Percentiles rank a stretch among this genome's conserved stretches.
Evolutionary conservation across 2,113 vertebrate genomes (phyloP).

Genomic region (human): DNA sequence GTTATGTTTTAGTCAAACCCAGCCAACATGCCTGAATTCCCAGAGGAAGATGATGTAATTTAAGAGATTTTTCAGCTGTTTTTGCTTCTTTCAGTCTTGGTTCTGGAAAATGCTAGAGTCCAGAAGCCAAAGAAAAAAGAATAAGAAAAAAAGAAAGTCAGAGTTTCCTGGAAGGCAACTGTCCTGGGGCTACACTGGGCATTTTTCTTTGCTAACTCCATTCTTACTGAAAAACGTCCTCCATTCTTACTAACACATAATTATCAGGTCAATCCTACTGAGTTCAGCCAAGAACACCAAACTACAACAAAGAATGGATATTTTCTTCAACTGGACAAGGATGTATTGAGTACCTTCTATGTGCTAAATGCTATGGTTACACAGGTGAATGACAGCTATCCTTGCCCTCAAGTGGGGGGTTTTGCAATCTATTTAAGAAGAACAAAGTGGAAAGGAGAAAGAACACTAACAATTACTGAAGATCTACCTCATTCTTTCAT

Average conservation of each 20-base stretch:
- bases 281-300: neutral
- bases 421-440: neutral
- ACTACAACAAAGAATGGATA: neutral
- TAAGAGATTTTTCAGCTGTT: conserved; percentile 32
- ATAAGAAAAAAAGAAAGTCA: neutral
- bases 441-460: neutral
- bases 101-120: neutral
- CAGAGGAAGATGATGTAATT: neutral
- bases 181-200: neutral
- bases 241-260: neutral
- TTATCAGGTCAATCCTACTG: neutral
- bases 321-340: neutral
- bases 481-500: neutral
- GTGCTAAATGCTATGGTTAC: neutral
- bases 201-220: neutral
- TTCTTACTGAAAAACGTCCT: neutral
- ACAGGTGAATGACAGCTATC: neutral
- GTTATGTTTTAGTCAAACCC: neutral
- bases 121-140: neutral
- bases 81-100: neutral
- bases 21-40: neutral
- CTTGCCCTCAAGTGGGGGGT: neutral
- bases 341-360: neutral
- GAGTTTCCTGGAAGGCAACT: neutral
- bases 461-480: neutral